Conservation (phyloP, 2,797 vertebrate genomes). For the Paedocypris micromegethes region DNA sequence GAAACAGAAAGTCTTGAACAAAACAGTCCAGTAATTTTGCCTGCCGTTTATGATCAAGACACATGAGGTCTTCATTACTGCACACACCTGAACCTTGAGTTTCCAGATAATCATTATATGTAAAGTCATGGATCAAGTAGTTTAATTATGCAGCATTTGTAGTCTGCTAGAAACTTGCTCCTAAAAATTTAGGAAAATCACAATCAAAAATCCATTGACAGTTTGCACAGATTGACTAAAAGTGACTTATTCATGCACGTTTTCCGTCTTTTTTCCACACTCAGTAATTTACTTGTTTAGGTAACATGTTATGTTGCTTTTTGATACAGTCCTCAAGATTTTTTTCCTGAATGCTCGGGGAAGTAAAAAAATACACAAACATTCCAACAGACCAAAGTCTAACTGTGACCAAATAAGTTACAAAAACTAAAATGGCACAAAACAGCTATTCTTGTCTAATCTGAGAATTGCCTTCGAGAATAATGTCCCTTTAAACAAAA, state of each 20-base stretch:
- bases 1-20: constrained; percentile 5
- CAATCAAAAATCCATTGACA: constrained; percentile 54
- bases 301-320: constrained; percentile 38
- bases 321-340: constrained; percentile 70
- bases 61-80: constrained; percentile 51
- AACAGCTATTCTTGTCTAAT: background rate
- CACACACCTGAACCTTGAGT: constrained; percentile 47
- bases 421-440: constrained; percentile 38
- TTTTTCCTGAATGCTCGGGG: constrained; percentile 54
- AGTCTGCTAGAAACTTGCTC: constrained; percentile 62
- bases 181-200: constrained; percentile 42
- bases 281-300: constrained; percentile 35
- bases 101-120: constrained; percentile 45
- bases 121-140: constrained; percentile 59
- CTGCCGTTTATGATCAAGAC: constrained; percentile 36
- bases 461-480: background rate
- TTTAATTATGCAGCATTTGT: constrained; percentile 78
- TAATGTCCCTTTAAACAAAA: constrained; percentile 3
- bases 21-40: constrained; percentile 48
- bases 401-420: constrained; percentile 57
- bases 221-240: constrained; percentile 61
- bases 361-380: constrained; percentile 52
- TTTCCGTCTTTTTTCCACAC: constrained; percentile 22
- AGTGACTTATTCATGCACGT: constrained; percentile 57
- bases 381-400: constrained; percentile 52